These are phyloP conservation scores for Diplolepis rosae DNA, from an alignment of 2,888 invertebrate genomes.

Conservation along the genomic window DNA sequence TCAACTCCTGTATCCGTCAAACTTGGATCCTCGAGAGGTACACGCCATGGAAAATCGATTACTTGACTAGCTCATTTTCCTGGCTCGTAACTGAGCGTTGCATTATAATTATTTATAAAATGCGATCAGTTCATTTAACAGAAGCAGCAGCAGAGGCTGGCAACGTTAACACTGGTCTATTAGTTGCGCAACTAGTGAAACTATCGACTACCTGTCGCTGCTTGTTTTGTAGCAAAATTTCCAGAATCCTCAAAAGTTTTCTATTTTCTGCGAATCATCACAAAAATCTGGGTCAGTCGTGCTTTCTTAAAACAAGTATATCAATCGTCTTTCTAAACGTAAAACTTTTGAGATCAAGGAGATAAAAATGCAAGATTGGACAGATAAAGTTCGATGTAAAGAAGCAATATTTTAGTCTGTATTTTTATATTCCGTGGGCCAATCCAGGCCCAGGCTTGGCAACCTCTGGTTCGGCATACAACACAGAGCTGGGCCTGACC, in stretches of 20 bases:
- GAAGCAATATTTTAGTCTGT: too few species aligned
- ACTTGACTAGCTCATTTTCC: conserved; percentile 47
- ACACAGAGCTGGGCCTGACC: too few species aligned
- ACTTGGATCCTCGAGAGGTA: conserved; percentile 43
- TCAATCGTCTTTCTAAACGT: too few species aligned
- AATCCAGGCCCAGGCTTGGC: too few species aligned
- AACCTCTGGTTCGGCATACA: too few species aligned
- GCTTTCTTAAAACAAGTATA: background rate
- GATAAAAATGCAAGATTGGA: too few species aligned
- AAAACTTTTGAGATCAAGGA: too few species aligned
- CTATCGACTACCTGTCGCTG: conserved; percentile 61
- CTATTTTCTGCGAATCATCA: background rate
- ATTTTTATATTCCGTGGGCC: too few species aligned
- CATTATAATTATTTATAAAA: conserved; percentile 48
- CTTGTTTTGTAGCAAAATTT: conserved; percentile 48
- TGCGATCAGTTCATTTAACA: conserved; percentile 53
- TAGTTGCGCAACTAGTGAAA: conserved; percentile 68
- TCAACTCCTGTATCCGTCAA: conserved; percentile 41
- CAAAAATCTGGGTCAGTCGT: background rate
- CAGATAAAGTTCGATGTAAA: too few species aligned
- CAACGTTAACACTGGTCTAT: conserved; percentile 46
- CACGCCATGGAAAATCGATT: conserved; percentile 43
- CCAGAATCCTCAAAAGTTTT: conserved; percentile 37
- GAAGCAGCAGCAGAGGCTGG: conserved; percentile 47
- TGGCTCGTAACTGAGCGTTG: conserved; percentile 45